Evolutionary conservation across 2,888 invertebrate genomes (phyloP).

Genomic region (Ochlodes sylvanus): DNA sequence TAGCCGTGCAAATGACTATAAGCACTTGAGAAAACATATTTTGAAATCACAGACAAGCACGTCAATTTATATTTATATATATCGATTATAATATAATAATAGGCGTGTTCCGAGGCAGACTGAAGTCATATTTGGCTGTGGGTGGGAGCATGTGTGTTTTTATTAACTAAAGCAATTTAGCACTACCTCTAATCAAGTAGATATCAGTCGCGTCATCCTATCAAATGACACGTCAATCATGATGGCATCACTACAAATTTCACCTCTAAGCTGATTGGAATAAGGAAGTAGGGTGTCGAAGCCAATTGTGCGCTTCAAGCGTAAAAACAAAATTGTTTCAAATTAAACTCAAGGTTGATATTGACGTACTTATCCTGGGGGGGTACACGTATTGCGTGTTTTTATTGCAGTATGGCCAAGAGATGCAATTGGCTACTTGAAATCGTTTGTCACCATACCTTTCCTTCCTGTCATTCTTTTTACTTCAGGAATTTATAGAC

Average conservation of each 20-base stretch:
- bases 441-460: not conserved
- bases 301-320: conserved; percentile 25
- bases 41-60: no score
- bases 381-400: not conserved
- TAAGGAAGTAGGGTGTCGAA: conserved; percentile 19
- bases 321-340: conserved; percentile 23
- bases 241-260: not conserved
- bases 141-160: no score
- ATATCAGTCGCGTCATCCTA: not conserved
- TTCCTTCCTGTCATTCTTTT: not conserved
- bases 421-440: not conserved
- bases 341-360: conserved; percentile 37
- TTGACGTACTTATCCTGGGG: conserved; percentile 31
- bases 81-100: no score
- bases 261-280: not conserved
- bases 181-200: not conserved
- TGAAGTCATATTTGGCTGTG: no score
- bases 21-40: no score
- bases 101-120: no score
- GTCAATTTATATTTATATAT: no score
- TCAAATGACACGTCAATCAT: not conserved
- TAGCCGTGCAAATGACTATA: no score
- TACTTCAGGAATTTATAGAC: no score
- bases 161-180: not conserved
- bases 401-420: conserved; percentile 2